Base-by-base conservation (phyloP, 2,888 invertebrate species). In the Pseudanteris insignis region DNA sequence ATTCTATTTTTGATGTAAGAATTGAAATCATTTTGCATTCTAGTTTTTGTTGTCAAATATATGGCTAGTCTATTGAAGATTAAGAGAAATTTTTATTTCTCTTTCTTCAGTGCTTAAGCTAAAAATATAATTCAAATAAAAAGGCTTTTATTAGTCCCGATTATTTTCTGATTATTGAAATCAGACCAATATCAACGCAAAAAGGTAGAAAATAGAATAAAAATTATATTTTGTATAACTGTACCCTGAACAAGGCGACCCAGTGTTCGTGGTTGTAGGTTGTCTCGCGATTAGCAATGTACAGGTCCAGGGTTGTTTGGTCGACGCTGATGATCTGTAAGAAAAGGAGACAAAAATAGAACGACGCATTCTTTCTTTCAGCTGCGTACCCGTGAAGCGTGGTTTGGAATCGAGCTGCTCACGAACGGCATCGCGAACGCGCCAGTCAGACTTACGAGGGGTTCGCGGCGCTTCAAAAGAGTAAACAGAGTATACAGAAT, bases 181-280 rank as follows among this genome's bases (percentile, higher is more conserved):
- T 25, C 24, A 29, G 14, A 40, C 5, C 15, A 28, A n/a, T n/a
- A n/a, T n/a, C n/a, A 36, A 25, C 7, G 12, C 12, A 14, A 29
- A 21, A 30, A 12, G 37, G 37, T 44, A 38, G 36, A 30, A 36
- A 30, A 37, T 12, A 38, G 28, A 50, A 50, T 37, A 11, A 34
- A 47, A 28, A 25, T 15, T 12, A 10, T 36, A 46, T 5, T 13
- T 12, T 6, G 18, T 13, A 59, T 58, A 63, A 63, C 73, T 51
- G 72, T 81, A 89, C 89, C 83, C 86, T 86, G 81, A 88, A 88
- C 81, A 89, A 90, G 73, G 88, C 86, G 64, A 89, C 85, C 90
- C 90, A 90, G 80, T 88, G 87, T 66, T 85, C 81, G 73, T 89
- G 89, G 76, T 88, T 86, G 81, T 89, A 88, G 68, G 83, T 82